Conservation (phyloP, 2,113 vertebrate genomes). For the Osmerus mordax region DNA sequence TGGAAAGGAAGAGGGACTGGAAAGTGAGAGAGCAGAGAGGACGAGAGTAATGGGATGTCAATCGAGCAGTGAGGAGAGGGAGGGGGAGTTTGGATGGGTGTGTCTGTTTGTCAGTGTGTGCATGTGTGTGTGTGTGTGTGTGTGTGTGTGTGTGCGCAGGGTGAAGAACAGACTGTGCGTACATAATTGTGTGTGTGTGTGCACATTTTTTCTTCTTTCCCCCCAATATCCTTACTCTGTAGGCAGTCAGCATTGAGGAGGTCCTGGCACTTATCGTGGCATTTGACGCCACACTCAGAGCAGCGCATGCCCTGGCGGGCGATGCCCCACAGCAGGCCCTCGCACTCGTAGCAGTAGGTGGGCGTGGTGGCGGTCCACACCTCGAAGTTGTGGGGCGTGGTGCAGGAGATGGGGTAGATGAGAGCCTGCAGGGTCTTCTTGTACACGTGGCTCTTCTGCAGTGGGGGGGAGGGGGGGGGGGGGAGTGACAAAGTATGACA, state of each 20-base stretch:
- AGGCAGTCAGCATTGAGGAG: slow-evolving; percentile 96
- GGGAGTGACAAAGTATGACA: no score
- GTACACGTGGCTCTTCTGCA: slow-evolving; percentile 97
- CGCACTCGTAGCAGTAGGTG: slow-evolving; percentile 98
- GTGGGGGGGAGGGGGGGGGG: neutral
- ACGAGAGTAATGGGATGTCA: slow-evolving; percentile 63
- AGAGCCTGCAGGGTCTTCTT: slow-evolving; percentile 99
- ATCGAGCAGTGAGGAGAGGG: slow-evolving; percentile 39
- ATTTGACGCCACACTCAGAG: slow-evolving; percentile 94
- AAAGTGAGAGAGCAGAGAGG: slow-evolving; percentile 54
- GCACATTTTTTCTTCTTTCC: neutral
- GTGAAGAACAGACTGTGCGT: no score
- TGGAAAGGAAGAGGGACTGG: slow-evolving; percentile 48
- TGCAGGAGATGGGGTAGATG: slow-evolving; percentile 98
- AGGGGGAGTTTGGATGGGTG: slow-evolving; percentile 30
- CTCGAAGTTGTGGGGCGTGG: slow-evolving; percentile 97
- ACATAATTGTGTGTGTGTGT: no score
- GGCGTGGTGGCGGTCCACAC: slow-evolving; percentile 99
- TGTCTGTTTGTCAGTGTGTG: slow-evolving; percentile 5
- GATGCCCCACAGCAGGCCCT: slow-evolving; percentile 98
- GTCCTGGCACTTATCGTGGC: slow-evolving; percentile 98
- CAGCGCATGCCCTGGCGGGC: slow-evolving; percentile 98
- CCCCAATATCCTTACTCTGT: slow-evolving; percentile 78
- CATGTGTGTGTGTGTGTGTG: neutral
- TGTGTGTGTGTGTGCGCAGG: neutral